Evolutionary conservation across 1,140 invertebrate species (phyloP), one percentile per base, ranked within the genome.

Genomic region (Megathymus violae): DNA sequence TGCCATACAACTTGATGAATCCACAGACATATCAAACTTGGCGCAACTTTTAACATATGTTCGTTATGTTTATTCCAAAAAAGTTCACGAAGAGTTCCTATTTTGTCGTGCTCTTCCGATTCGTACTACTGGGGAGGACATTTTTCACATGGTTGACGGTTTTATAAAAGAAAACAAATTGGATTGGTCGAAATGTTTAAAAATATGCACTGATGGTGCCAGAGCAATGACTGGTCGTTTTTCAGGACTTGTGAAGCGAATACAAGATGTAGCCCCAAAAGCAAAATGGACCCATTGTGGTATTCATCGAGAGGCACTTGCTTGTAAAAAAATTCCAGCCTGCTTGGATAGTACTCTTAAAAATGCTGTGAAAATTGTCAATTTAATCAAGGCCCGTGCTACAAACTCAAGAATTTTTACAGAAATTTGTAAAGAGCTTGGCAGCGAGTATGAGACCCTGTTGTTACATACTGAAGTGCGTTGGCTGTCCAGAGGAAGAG

Each of bases 191-290:
- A 59, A 69, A 58, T 78, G 72, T 43, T 68, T 84, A 69, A 81
- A 74, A 27, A 73, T 87, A 72, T 89, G 80, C 64, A 89, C 80
- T 69, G 85, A 89, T 78, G 78, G 78, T 62, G 82, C 82, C 62
- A 77, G 66, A 69, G 69, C 82, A 44, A 88, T 89, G 83, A 74
- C 78, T 16, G 78, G 80, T 64, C 71, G 65, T 69, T 64, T 64
- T 76, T 75, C 65, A 67, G 76, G 78, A 74, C 73, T 74, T 70
- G 69, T 79, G 51, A 36, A 2, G 5, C 19, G 19, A 22, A 22
- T 22, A 5, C 2, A 22, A 22, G 5, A 22, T 22, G 5, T 3
- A 22, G 19, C 19, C 2, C 19, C 70, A 60, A 69, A 80, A 75
- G 69, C 69, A 68, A 78, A 71, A 64, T 71, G 40, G 59, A 74